Evolutionary conservation across 2,113 vertebrate species (phyloP).

Genomic region (Peromyscus leucopus): DNA sequence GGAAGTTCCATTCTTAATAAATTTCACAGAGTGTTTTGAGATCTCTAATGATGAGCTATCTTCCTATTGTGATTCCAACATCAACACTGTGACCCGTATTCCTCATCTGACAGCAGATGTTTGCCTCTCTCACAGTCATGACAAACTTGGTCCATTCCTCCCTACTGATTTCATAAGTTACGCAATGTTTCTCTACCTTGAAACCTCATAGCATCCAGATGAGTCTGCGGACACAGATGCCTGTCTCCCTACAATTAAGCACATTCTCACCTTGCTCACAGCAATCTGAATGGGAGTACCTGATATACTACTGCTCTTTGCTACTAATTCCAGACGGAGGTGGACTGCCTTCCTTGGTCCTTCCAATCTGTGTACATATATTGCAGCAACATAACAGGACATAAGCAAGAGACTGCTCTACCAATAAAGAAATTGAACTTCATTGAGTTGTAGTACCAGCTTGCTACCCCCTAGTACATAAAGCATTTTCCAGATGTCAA

Average conservation of each 20-base stretch:
- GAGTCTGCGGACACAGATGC: conserved; percentile 46
- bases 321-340: conserved; percentile 29
- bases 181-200: conserved; percentile 56
- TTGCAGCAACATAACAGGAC: conserved; percentile 40
- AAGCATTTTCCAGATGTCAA: conserved; percentile 56
- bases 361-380: not conserved
- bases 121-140: conserved; percentile 63
- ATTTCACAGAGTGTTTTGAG: conserved; percentile 24
- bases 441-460: not conserved
- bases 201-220: conserved; percentile 36
- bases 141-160: conserved; percentile 72
- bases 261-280: conserved; percentile 48
- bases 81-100: conserved; percentile 70
- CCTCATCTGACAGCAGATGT: conserved; percentile 64
- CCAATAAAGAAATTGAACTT: conserved; percentile 8
- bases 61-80: conserved; percentile 50
- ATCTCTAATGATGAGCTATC: conserved; percentile 23
- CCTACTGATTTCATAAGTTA: conserved; percentile 67
- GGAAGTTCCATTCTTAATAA: not conserved
- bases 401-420: conserved; percentile 27
- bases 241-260: conserved; percentile 52
- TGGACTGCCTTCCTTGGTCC: not conserved
- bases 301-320: conserved; percentile 22
- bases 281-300: conserved; percentile 24
- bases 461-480: conserved; percentile 18